Conservation (phyloP, 2,888 invertebrate genomes). For the Sinhomidia bicolor region DNA sequence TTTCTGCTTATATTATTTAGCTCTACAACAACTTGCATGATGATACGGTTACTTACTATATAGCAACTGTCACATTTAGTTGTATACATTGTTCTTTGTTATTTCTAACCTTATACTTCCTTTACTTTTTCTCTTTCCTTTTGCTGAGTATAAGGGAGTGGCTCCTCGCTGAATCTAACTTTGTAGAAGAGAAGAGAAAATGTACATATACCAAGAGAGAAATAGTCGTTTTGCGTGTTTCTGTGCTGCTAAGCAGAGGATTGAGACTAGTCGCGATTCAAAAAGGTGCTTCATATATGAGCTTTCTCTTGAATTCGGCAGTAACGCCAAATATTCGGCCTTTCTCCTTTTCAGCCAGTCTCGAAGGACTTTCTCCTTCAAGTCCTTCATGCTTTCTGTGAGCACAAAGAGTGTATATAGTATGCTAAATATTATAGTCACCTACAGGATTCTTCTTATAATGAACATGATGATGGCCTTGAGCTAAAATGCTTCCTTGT, state of each 20-base stretch:
- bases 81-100: background rate
- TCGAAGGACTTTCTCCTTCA: constrained; percentile 61
- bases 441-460: constrained; percentile 29
- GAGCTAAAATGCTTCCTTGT: constrained; percentile 65
- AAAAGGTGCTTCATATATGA: constrained; percentile 33
- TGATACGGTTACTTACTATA: background rate
- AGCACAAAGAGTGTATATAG: background rate
- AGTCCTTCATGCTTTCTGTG: constrained; percentile 52
- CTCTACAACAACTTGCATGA: too few species aligned
- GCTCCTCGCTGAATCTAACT: constrained; percentile 31
- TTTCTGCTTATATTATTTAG: background rate
- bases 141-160: constrained; percentile 36
- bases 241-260: constrained; percentile 15
- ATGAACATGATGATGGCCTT: constrained; percentile 51
- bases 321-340: constrained; percentile 49
- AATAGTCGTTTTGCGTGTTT: constrained; percentile 13
- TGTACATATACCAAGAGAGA: background rate
- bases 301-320: constrained; percentile 46
- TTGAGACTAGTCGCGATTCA: constrained; percentile 50
- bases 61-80: background rate
- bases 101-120: background rate
- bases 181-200: too few species aligned
- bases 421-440: background rate
- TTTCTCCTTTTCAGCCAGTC: constrained; percentile 51
- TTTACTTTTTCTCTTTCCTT: background rate